Conservation (phyloP, 92 coral and sea anemone genomes). For the Porites lobata region DNA sequence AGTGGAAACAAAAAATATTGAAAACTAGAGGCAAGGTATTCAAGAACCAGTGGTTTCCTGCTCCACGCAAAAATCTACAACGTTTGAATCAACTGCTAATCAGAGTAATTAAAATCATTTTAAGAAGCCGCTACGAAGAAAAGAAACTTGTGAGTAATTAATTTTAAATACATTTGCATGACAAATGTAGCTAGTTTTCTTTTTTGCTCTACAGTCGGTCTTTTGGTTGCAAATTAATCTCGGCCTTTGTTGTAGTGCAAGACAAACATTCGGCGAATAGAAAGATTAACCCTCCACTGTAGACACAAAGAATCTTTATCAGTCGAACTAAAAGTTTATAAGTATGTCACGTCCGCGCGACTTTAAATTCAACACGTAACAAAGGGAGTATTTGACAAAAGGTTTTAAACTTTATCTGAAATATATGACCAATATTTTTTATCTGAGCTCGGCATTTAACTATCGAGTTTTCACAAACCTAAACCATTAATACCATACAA, state of each 20-base stretch:
- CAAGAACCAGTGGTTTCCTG: slow-evolving; percentile 10
- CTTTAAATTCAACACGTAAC: neutral
- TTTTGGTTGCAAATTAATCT: neutral
- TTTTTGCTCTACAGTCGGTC: slow-evolving; percentile 1
- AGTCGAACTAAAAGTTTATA: neutral
- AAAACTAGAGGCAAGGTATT: neutral
- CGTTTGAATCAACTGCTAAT: slow-evolving; percentile 21
- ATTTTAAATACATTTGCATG: slow-evolving; percentile 27
- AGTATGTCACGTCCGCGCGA: slow-evolving; percentile 13
- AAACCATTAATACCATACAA: neutral
- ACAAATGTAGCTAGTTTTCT: slow-evolving; percentile 24
- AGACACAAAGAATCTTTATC: neutral
- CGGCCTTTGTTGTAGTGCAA: slow-evolving; percentile 10
- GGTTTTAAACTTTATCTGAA: neutral
- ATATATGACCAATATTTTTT: slow-evolving; percentile 10
- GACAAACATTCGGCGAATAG: slow-evolving; percentile 19
- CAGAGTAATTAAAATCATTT: slow-evolving; percentile 34
- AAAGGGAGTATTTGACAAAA: slow-evolving; percentile 21
- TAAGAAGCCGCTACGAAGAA: slow-evolving; percentile 20
- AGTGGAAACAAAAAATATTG: neutral
- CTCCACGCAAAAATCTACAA: slow-evolving; percentile 6
- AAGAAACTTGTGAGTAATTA: slow-evolving; percentile 33
- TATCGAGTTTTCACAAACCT: neutral
- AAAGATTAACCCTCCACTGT: neutral
- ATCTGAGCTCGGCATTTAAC: neutral